Base-by-base conservation (phyloP, 2,113 vertebrate genomes). In the Motacilla tschutschensis region DNA sequence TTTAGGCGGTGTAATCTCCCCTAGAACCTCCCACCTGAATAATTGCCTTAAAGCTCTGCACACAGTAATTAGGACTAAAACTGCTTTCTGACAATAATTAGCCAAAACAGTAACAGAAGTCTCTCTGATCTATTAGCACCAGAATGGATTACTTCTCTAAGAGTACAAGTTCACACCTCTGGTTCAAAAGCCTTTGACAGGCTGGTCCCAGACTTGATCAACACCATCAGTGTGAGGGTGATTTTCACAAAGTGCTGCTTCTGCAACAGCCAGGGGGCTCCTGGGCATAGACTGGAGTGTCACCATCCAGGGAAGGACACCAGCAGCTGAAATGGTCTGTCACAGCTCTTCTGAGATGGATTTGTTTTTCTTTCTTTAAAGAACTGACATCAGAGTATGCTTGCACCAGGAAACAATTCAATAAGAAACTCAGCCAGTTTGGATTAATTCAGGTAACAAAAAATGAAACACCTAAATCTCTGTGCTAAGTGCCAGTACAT, bases 321-420 rank as follows among this genome's bases (percentile, higher is more conserved):
- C 83, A 16, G 8, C 43, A 26, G 38, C 20, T 14, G 72, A 24
- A 16, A 28, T 18, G 12, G 20, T 38, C 21, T 73, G 6, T n/a
- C 46, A 29, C 33, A 24, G 44, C 48, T 53, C 5, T 29, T 41
- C 60, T 76, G 36, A 82, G 47, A 53, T 33, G 38, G 15, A 26
- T 29, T 50, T 86, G n/a, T 51, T 22, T 35, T 67, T 36, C 14
- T 54, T 66, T 73, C 78, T 77, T 79, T 89, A 8, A 86, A 99
- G 99, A 96, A 75, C 46, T 98, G 96, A 97, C 98, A 0, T 95
- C 99, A 3, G 98, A 99, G 16, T 98, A 99, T 29, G 99, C 99
- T 15, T 97, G 97, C n/a, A 98, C 98, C 26, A 97, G 99, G 90
- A 99, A 98, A 81, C 99, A 99, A 82, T 99, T 99, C 79, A 97